Evolutionary conservation across 1,140 invertebrate genomes (phyloP).

Genomic region (Aphelenchoides fujianensis): DNA sequence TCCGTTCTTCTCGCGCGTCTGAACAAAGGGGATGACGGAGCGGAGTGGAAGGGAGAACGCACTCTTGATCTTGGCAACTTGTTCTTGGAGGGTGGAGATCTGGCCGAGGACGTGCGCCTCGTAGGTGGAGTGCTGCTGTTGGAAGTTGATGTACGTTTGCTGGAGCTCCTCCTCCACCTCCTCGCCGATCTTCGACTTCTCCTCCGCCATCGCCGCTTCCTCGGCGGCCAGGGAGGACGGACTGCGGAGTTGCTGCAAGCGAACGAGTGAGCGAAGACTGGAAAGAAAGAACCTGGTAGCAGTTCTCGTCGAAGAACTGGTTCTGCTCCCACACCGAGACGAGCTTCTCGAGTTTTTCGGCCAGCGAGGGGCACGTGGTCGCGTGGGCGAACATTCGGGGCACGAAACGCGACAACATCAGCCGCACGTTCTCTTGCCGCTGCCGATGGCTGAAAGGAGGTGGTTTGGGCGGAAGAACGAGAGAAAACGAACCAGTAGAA

Average conservation of each 20-base stretch:
- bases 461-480: slow-evolving; percentile 7
- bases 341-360: slow-evolving; percentile 53
- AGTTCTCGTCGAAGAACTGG: slow-evolving; percentile 53
- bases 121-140: slow-evolving; percentile 41
- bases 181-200: slow-evolving; percentile 38
- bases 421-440: slow-evolving; percentile 44
- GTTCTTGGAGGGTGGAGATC: slow-evolving; percentile 40
- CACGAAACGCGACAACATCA: slow-evolving; percentile 55
- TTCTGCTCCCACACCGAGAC: slow-evolving; percentile 52
- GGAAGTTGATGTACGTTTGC: slow-evolving; percentile 25
- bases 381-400: slow-evolving; percentile 53
- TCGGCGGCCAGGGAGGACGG: slow-evolving; percentile 34
- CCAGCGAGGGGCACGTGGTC: slow-evolving; percentile 12
- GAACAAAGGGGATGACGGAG: too few species aligned
- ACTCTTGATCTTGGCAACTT: slow-evolving; percentile 27
- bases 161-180: slow-evolving; percentile 42
- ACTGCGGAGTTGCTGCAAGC: slow-evolving; percentile 51
- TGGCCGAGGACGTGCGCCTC: slow-evolving; percentile 36
- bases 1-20: background rate
- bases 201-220: slow-evolving; percentile 32
- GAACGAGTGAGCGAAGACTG: too few species aligned
- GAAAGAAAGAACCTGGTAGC: slow-evolving; percentile 55
- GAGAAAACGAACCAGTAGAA: slow-evolving; percentile 59
- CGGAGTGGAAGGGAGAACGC: slow-evolving; percentile 15
- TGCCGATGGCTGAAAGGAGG: slow-evolving; percentile 53